A percentile compares a stretch with the other conserved stretches of the same genome.
Conservation (phyloP, 2,888 invertebrate species). For the Amphipoea lucens region DNA sequence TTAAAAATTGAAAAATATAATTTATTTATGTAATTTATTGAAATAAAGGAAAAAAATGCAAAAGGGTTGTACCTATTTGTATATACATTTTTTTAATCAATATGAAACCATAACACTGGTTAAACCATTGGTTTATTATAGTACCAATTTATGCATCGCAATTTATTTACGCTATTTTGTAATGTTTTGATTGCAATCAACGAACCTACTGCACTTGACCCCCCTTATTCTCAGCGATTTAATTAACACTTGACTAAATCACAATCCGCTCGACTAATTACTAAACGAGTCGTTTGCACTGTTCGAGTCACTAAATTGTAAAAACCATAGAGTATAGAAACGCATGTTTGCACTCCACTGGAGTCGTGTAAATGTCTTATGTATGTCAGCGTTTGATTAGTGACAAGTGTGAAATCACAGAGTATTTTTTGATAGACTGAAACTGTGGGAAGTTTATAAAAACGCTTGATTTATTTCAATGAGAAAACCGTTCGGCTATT, state of each 20-base stretch:
- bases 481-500: neutral
- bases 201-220: neutral
- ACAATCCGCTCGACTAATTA: conserved; percentile 18
- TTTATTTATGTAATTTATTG: no score
- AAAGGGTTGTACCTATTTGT: neutral
- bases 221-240: neutral
- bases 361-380: conserved; percentile 20
- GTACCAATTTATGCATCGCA: neutral
- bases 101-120: neutral
- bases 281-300: conserved; percentile 25
- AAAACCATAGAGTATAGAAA: conserved; percentile 24
- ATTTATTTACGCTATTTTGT: neutral
- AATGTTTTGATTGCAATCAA: neutral
- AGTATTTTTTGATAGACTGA: no score
- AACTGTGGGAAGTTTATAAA: neutral
- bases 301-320: conserved; percentile 25
- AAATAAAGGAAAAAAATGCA: no score
- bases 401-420: neutral
- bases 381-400: conserved; percentile 2
- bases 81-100: neutral
- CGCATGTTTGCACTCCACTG: conserved; percentile 9
- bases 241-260: neutral
- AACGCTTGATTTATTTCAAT: neutral
- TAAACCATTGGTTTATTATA: neutral
- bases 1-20: no score